Evolutionary conservation across 2,888 invertebrate genomes (phyloP), one percentile per base, ranked within the genome.

Genomic region (Pterostichus madidus): DNA sequence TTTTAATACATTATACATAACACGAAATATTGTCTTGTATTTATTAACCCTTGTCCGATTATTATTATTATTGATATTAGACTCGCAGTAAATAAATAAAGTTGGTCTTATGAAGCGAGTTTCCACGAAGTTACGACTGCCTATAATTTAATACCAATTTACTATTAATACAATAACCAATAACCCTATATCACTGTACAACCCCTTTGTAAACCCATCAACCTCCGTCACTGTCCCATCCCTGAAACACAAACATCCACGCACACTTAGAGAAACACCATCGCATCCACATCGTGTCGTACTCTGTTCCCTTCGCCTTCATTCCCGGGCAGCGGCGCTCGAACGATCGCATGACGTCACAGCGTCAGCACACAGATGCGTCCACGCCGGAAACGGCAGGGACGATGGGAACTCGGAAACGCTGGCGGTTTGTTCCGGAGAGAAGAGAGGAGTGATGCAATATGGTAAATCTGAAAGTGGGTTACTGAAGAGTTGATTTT

Each of bases 261-360:
- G 13, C n/a, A 49, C 49, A 49, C 49, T 49, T 49, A 49, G 5
- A 49, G n/a, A 49, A 49, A 49, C n/a, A 49, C 49, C 49, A 49
- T n/a, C 49, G 10, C 49, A 49, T 13, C 5, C 49, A 49, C 11
- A 49, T 13, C 5, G n/a, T 49, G 5, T 1, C 5, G 11, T 44
- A 44, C 49, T 2, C 11, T 13, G 13, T 11, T 49, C 49, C 49
- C 39, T 5, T 39, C 39, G 39, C 39, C 39, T 1, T 8, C 39
- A 5, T 71, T 44, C 68, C 68, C 68, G 68, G 68, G 44, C 68
- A 71, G 39, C 24, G 13, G 86, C 86, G 86, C 87, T 87, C 87
- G 86, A 87, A 87, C 87, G 87, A 86, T 86, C 87, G 87, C 80
- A 85, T 87, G 87, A 87, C 87, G 87, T 86, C 86, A 87, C 81